Evolutionary conservation across 2,797 vertebrate genomes (phyloP).

Genomic region (Thaleichthys pacificus): DNA sequence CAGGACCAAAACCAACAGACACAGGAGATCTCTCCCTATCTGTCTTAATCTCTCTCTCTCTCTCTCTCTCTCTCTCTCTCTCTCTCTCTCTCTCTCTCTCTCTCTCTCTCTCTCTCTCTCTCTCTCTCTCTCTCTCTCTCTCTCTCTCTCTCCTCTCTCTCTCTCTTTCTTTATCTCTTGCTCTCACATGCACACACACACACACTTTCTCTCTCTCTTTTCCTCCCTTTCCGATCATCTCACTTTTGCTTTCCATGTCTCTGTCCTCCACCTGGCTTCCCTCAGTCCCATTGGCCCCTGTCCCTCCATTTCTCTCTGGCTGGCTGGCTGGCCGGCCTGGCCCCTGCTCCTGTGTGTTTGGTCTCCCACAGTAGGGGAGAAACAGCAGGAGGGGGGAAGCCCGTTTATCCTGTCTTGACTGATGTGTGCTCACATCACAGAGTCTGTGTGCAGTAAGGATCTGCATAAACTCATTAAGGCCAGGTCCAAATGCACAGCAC

Average conservation of each 20-base stretch:
- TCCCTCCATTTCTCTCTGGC: conserved; percentile 37
- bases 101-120: conserved; percentile 46
- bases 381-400: neutral
- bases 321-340: conserved; percentile 5
- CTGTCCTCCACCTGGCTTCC: conserved; percentile 53
- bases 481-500: conserved; percentile 5
- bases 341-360: neutral
- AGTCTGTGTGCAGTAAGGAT: conserved; percentile 35
- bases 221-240: conserved; percentile 20
- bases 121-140: conserved; percentile 14
- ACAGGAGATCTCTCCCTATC: conserved; percentile 59
- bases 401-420: conserved; percentile 7
- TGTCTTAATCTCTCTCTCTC: conserved; percentile 12
- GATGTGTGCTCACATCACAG: conserved; percentile 25
- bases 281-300: neutral
- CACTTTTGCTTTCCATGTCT: conserved; percentile 52
- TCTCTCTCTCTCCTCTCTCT: neutral
- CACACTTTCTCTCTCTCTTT: neutral
- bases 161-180: conserved; percentile 32
- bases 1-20: conserved; percentile 71
- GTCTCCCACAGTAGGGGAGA: conserved; percentile 34
- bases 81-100: conserved; percentile 33
- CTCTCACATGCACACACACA: conserved; percentile 26
- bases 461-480: conserved; percentile 28
- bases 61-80: neutral